These are phyloP conservation scores for Drosophila nr. medialis DNA, from an alignment of 2,888 invertebrate species.

Conservation along the genomic window DNA sequence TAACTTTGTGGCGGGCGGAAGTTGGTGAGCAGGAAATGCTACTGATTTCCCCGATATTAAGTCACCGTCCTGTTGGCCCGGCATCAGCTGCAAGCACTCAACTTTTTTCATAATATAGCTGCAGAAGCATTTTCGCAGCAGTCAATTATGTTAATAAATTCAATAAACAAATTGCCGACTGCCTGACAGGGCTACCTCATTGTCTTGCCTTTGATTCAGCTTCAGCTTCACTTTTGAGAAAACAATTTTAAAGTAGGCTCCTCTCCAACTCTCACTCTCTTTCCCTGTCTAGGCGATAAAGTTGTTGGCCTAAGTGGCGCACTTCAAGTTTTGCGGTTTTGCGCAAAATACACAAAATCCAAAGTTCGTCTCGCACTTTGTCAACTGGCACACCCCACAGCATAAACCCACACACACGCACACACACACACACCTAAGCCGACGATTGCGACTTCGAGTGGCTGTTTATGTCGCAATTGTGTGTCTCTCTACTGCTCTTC, in stretches of 20 bases:
- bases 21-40: constrained; percentile 37
- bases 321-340: constrained; percentile 63
- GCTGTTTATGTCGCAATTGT: constrained; percentile 71
- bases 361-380: constrained; percentile 64
- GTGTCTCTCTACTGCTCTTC: constrained; percentile 50
- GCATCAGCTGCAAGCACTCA: constrained; percentile 53
- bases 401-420: constrained; percentile 6
- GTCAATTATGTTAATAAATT: constrained; percentile 77
- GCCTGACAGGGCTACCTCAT: constrained; percentile 11
- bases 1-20: constrained; percentile 50
- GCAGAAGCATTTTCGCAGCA: constrained; percentile 37
- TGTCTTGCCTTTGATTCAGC: constrained; percentile 41
- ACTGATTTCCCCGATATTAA: constrained; percentile 56
- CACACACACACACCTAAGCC: constrained; percentile 6
- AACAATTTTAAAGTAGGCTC: constrained; percentile 40
- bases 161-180: constrained; percentile 60
- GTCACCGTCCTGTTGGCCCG: constrained; percentile 30
- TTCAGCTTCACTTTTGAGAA: constrained; percentile 36
- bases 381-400: constrained; percentile 48
- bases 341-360: constrained; percentile 69
- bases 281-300: constrained; percentile 51
- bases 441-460: constrained; percentile 45
- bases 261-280: neutral
- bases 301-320: constrained; percentile 66
- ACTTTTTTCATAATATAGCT: constrained; percentile 59